Conservation (phyloP, 2,113 vertebrate species). For the Quiscalus mexicanus region DNA sequence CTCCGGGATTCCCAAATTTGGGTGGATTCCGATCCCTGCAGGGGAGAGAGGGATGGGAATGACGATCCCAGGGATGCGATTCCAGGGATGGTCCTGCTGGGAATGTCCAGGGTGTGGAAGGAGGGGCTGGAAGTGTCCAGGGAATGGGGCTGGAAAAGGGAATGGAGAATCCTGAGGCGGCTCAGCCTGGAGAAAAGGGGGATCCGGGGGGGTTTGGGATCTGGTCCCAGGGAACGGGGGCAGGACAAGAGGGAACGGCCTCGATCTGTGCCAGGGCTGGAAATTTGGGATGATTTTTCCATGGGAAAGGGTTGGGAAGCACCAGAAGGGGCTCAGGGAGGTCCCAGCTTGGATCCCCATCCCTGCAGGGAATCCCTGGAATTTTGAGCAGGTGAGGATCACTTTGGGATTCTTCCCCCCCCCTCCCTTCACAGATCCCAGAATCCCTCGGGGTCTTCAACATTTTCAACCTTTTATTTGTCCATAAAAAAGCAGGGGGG, state of each 20-base stretch:
- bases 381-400: background rate
- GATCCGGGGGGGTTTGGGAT: background rate
- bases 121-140: background rate
- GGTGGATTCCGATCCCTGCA: background rate
- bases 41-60: background rate
- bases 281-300: background rate
- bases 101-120: background rate
- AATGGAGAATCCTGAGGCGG: background rate
- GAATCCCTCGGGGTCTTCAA: rapidly evolving
- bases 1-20: no score
- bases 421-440: rapidly evolving
- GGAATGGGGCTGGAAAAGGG: background rate
- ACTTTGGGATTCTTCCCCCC: background rate
- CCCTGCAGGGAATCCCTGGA: background rate
- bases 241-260: background rate
- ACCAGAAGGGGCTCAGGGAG: rapidly evolving
- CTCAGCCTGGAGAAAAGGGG: background rate
- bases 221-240: background rate
- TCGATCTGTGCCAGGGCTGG: background rate
- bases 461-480: background rate
- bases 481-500: background rate
- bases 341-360: background rate
- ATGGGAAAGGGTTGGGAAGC: background rate
- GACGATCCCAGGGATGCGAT: background rate
- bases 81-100: background rate